Base-by-base conservation (phyloP, 64 coral and sea anemone species). In the Orbicella faveolata region DNA sequence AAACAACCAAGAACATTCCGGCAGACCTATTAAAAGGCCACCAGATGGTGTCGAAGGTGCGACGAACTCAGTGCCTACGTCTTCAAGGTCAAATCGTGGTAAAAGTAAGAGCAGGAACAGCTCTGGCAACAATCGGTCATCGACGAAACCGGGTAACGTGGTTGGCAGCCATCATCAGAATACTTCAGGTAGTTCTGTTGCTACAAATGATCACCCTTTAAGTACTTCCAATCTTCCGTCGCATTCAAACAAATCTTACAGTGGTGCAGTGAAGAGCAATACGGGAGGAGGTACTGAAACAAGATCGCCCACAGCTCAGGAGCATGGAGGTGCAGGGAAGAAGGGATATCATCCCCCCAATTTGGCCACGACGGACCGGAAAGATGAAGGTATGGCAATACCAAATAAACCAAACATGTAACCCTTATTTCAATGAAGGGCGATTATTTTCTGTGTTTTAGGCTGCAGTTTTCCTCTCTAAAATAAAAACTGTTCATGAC, bases 161-260 rank as follows among this genome's bases (percentile, higher is more conserved):
- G 36, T 7, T 1, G 5, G 30, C 8, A 54, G 6, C 75, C 39
- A 53, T 21, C 15, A 78, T 52, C 13, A 23, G 18, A 1, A 78
- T 16, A 52, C 39, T 20, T 54, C 11, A 39, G 74, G 34, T 14
- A 15, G 2, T 35, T 62, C n/a, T 23, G 52, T 52, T 34, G n/a
- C 78, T 35, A n/a, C 34, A 17, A 16, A 17, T n/a, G 2, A 80
- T 19, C 55, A 82, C 11, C 36, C 36, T 36, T 41, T 83, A 0
- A 65, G 18, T 19, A 10, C 0, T 8, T 2, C 34, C 9, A 17
- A 33, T 25, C 33, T 23, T 0, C 7, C 0, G 9, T 21, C 0
- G 13, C 12, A 9, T 83, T 1, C 59, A 66, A 63, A 39, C 20
- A 0, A 0, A 21, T 81, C 79, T 10, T 83, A 83, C 80, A 83